Evolutionary conservation across 1,140 invertebrate species (phyloP).

Genomic region (Apis mellifera): Amel_HAv3.1 CM009931.2:22416001-22416500

Average conservation of each 20-base stretch:
- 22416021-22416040: conserved; percentile 64
- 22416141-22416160: conserved; percentile 65
- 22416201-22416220: conserved; percentile 18
- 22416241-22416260: not conserved
- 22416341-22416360: not conserved
- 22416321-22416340: no score
- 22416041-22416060: conserved; percentile 55
- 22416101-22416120: conserved; percentile 47
- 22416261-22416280: not conserved
- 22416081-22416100: conserved; percentile 30
- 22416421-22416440: not conserved
- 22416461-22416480: not conserved
- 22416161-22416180: conserved; percentile 52
- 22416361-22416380: not conserved
- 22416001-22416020: conserved; percentile 56
- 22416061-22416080: conserved; percentile 55
- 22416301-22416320: no score
- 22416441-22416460: not conserved
- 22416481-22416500: conserved; percentile 1
- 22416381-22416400: not conserved
- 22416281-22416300: not conserved
- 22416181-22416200: conserved; percentile 1
- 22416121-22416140: conserved; percentile 61
- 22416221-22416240: conserved; percentile 5
- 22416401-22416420: not conserved